Conservation (phyloP, 2,113 vertebrate genomes). For the Calidris pugnax region DNA sequence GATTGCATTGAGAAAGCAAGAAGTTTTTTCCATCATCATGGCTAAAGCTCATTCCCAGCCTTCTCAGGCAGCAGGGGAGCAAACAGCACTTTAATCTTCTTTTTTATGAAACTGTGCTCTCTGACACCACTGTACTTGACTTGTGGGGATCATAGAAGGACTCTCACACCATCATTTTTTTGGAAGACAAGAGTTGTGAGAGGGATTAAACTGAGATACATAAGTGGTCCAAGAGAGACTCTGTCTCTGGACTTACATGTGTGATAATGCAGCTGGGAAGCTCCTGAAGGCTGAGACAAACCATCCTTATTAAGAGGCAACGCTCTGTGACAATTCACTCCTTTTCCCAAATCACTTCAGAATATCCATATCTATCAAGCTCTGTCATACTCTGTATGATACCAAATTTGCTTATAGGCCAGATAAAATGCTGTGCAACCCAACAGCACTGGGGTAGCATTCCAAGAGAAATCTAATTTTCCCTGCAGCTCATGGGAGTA, state of each 20-base stretch:
- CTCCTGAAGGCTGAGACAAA: not conserved
- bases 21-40: not conserved
- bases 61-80: not conserved
- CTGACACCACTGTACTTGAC: not conserved
- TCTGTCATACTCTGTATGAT: no score
- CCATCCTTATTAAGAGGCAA: accelerated
- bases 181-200: not conserved
- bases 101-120: not conserved
- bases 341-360: not conserved
- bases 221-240: not conserved
- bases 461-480: not conserved
- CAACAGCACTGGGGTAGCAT: not conserved
- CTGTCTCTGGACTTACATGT: accelerated
- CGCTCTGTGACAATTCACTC: not conserved
- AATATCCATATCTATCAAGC: not conserved
- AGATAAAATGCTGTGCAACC: not conserved
- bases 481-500: not conserved
- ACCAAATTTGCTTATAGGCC: not conserved
- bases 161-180: not conserved
- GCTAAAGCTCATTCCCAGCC: not conserved
- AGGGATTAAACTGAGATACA: not conserved
- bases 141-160: not conserved
- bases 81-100: not conserved
- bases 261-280: not conserved
- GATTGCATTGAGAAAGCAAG: not conserved